Base-by-base conservation (phyloP, 2,888 invertebrate species). In the Oscheius sp. region DNA sequence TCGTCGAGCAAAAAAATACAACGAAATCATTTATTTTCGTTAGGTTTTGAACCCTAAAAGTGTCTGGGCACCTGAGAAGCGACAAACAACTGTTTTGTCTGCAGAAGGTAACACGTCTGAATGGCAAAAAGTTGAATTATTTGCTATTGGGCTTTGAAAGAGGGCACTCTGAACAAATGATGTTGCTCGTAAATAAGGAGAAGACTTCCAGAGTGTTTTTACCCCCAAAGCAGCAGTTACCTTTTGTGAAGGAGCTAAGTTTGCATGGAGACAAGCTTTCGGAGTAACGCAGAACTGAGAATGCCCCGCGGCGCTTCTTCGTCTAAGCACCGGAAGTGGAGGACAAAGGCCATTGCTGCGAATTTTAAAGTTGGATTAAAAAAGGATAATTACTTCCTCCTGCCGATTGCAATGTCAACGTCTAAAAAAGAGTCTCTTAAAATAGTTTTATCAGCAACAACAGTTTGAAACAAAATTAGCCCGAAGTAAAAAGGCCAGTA, bases 301-400 rank as follows among this genome's bases (percentile, higher is more conserved):
- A 55, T 33, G 34, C 55, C 55, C 55, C 20, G 33, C 4, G 15
- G 55, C 5, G 17, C 34, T 55, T 55, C 55, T 33, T 20, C 55
- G 55, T 4, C 48, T 55, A 55, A 55, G 55, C 55, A 34, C 55
- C 55, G 55, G 55, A 55, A 55, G 17, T 25, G 33, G 55, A 37
- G 55, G 20, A 55, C 55, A 55, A 55, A 55, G n/a, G 55, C 55
- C 37, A 34, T 12, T 25, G 37, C 2, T 33, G 34, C 17, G 12
- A 23, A 48, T n/a, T 20, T 25, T 25, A 20, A 48, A 48, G 23
- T 48, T 12, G 23, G 25, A 48, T 48, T 23, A 25, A 48, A 17
- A 25, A 3, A 3, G 48, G 5, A 46, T 5, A 48, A 48, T 23
- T 20, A 48, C 48, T 48, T 48, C 48, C 48, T 48, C 12, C 20